phyloP scores from a whole-genome alignment of 2,888 invertebrate species.

The Oscheius sp. region DNA sequence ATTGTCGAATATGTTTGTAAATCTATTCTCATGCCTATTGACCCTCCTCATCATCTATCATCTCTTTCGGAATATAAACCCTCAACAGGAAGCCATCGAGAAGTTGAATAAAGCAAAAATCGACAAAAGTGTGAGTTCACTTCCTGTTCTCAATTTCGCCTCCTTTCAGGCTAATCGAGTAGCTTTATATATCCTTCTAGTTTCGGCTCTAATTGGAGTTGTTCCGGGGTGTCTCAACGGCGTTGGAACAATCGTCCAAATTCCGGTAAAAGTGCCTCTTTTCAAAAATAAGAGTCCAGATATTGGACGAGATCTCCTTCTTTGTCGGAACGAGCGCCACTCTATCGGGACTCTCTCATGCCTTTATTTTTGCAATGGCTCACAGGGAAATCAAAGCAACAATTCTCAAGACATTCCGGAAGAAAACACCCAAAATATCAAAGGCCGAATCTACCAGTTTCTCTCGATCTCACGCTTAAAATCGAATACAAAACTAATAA shows the following conservation, averaged over 20 bases:
- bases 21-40: constrained; percentile 30
- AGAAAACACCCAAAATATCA: too few relatives aligned
- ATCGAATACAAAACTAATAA: too few relatives aligned
- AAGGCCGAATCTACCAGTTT: too few relatives aligned
- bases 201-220: constrained; percentile 38
- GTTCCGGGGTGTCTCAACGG: constrained; percentile 35
- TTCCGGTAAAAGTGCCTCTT: constrained; percentile 17
- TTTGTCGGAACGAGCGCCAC: constrained; percentile 40
- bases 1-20: constrained; percentile 38
- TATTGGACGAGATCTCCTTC: constrained; percentile 37
- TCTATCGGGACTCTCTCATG: constrained; percentile 37
- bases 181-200: constrained; percentile 36
- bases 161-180: constrained; percentile 37
- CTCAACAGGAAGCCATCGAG: too few relatives aligned
- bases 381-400: constrained; percentile 33
- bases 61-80: too few relatives aligned
- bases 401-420: too few relatives aligned
- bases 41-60: constrained; percentile 33
- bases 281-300: constrained; percentile 19
- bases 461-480: too few relatives aligned
- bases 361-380: constrained; percentile 43
- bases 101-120: constrained; percentile 29
- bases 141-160: not conserved
- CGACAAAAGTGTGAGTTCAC: constrained; percentile 32
- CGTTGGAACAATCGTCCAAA: constrained; percentile 31